Evolutionary conservation across 2,888 invertebrate species (phyloP).

Genomic region (Yponomeuta plumbellus): DNA sequence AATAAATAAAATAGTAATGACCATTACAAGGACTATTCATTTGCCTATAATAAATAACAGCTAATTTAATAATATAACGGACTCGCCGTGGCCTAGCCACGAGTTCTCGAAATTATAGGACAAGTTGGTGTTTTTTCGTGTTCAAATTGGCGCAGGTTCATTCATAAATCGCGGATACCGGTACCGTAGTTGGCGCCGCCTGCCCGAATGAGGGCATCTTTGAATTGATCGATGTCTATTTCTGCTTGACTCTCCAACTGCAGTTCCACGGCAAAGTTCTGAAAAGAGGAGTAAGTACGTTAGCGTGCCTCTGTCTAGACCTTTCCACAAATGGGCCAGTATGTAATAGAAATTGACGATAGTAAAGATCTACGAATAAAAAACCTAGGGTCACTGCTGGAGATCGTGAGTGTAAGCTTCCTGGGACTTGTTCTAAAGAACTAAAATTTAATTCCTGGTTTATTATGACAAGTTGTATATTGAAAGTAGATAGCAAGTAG

Average conservation of each 20-base stretch:
- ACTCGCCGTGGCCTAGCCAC: background rate
- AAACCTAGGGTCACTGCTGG: too few species aligned
- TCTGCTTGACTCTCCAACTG: slow-evolving; percentile 82
- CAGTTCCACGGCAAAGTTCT: slow-evolving; percentile 88
- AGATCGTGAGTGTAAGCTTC: too few species aligned
- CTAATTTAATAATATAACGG: background rate
- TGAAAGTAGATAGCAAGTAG: too few species aligned
- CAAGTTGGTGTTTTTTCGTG: background rate
- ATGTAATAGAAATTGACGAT: too few species aligned
- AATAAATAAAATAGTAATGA: slow-evolving; percentile 1
- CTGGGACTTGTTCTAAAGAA: too few species aligned
- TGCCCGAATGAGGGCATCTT: slow-evolving; percentile 81
- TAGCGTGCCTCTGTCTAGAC: background rate
- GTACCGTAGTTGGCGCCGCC: slow-evolving; percentile 90
- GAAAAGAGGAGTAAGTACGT: slow-evolving; percentile 37
- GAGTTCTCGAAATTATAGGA: background rate
- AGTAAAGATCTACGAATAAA: too few species aligned
- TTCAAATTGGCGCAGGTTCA: slow-evolving; percentile 19
- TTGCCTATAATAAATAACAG: slow-evolving; percentile 2
- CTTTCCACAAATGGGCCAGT: background rate
- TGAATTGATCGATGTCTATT: slow-evolving; percentile 82
- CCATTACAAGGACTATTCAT: slow-evolving; percentile 2
- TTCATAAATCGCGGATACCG: slow-evolving; percentile 81
- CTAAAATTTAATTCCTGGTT: too few species aligned
- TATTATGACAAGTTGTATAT: too few species aligned